Evolutionary conservation across 2,888 invertebrate genomes (phyloP).

Genomic region (Thera britannica): DNA sequence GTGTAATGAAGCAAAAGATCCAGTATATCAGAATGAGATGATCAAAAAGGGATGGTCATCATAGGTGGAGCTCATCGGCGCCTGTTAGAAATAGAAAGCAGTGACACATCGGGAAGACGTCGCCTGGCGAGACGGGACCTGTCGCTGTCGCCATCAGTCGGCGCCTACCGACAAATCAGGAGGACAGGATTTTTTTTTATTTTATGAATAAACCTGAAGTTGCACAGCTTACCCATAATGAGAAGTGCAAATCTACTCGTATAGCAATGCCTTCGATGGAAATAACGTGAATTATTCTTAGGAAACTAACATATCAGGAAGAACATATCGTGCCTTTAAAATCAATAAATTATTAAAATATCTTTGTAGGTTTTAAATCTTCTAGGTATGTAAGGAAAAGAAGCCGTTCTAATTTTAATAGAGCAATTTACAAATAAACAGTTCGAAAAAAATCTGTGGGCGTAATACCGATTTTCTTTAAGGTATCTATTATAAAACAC

Average conservation of each 20-base stretch:
- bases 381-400: background rate
- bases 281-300: slow-evolving; percentile 7
- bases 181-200: slow-evolving; percentile 35
- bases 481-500: slow-evolving; percentile 32
- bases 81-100: slow-evolving; percentile 74
- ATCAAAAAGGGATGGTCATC: slow-evolving; percentile 52
- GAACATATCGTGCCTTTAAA: background rate
- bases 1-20: slow-evolving; percentile 34
- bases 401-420: background rate
- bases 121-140: slow-evolving; percentile 56
- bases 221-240: slow-evolving; percentile 16
- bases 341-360: background rate
- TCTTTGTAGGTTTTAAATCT: background rate
- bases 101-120: slow-evolving; percentile 68
- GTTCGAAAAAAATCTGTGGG: slow-evolving; percentile 33
- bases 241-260: slow-evolving; percentile 11
- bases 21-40: slow-evolving; percentile 43
- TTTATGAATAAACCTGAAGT: slow-evolving; percentile 39
- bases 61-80: slow-evolving; percentile 63
- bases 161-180: slow-evolving; percentile 43
- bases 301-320: slow-evolving; percentile 3
- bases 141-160: slow-evolving; percentile 49
- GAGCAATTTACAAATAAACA: background rate
- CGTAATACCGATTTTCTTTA: slow-evolving; percentile 17
- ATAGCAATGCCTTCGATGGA: slow-evolving; percentile 4